phyloP scores from a whole-genome alignment of 1,140 invertebrate genomes.

The Drosophila pseudoobscura region DNA sequence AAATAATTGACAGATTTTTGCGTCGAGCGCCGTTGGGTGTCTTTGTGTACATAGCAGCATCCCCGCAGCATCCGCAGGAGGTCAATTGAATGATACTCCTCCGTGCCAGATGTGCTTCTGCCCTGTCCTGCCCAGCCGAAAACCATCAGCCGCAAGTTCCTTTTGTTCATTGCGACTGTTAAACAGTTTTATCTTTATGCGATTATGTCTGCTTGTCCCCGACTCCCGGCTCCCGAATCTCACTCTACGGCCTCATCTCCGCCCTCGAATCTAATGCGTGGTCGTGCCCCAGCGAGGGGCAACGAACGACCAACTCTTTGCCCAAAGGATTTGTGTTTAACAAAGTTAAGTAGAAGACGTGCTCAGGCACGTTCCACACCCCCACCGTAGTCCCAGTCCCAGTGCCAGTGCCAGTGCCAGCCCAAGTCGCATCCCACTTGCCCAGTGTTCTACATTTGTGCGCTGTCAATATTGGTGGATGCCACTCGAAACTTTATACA shows the following conservation, averaged over 20 bases:
- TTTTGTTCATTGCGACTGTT: slow-evolving; percentile 69
- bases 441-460: slow-evolving; percentile 49
- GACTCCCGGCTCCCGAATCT: too few species aligned
- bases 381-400: not conserved
- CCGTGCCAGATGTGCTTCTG: too few species aligned
- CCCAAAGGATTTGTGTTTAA: slow-evolving; percentile 80
- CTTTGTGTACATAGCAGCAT: slow-evolving; percentile 31
- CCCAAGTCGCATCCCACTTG: not conserved
- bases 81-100: slow-evolving; percentile 40
- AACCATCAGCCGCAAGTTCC: slow-evolving; percentile 25
- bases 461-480: slow-evolving; percentile 56
- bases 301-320: slow-evolving; percentile 63
- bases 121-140: not conserved
- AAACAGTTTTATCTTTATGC: slow-evolving; percentile 82
- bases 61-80: slow-evolving; percentile 12
- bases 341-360: slow-evolving; percentile 73
- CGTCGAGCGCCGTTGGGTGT: slow-evolving; percentile 35
- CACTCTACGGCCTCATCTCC: not conserved
- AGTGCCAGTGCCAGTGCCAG: not conserved
- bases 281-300: slow-evolving; percentile 27
- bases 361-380: slow-evolving; percentile 31
- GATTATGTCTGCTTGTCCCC: slow-evolving; percentile 67
- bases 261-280: slow-evolving; percentile 25
- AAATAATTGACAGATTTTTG: slow-evolving; percentile 80
- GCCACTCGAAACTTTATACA: slow-evolving; percentile 58